Conservation (phyloP, 2,888 invertebrate genomes). For the Druceiella hillmani region DNA sequence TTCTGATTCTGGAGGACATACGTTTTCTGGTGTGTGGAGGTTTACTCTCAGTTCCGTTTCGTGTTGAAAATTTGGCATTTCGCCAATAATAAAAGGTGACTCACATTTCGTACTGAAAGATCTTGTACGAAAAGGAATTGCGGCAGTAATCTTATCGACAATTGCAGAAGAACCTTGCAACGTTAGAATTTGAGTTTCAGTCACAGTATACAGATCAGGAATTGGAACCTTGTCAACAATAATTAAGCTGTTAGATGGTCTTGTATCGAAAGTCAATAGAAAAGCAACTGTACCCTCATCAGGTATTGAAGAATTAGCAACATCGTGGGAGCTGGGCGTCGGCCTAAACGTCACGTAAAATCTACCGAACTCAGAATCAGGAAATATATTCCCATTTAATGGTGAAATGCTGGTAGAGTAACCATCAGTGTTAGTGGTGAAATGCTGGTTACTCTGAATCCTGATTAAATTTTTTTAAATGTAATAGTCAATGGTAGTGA, state of each 20-base stretch:
- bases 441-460: too few relatives aligned
- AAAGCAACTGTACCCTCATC: too few relatives aligned
- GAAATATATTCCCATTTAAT: too few relatives aligned
- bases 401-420: too few relatives aligned
- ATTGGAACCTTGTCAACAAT: slow-evolving; percentile 8
- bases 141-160: slow-evolving; percentile 3
- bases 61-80: slow-evolving; percentile 11
- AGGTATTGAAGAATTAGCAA: too few relatives aligned
- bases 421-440: too few relatives aligned
- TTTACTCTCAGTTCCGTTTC: slow-evolving; percentile 12
- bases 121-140: slow-evolving; percentile 7
- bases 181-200: slow-evolving; percentile 5
- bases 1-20: too few relatives aligned
- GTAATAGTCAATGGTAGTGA: too few relatives aligned
- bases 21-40: slow-evolving; percentile 13
- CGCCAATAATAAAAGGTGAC: slow-evolving; percentile 13
- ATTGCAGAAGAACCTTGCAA: slow-evolving; percentile 7
- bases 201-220: slow-evolving; percentile 7
- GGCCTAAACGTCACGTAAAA: too few relatives aligned
- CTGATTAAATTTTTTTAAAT: too few relatives aligned
- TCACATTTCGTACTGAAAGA: slow-evolving; percentile 13
- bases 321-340: too few relatives aligned
- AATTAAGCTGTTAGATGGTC: slow-evolving; percentile 3
- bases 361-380: too few relatives aligned
- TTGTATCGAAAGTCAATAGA: slow-evolving; percentile 7